phyloP scores from a whole-genome alignment of 2,113 vertebrate species.

The Grus americana region DNA sequence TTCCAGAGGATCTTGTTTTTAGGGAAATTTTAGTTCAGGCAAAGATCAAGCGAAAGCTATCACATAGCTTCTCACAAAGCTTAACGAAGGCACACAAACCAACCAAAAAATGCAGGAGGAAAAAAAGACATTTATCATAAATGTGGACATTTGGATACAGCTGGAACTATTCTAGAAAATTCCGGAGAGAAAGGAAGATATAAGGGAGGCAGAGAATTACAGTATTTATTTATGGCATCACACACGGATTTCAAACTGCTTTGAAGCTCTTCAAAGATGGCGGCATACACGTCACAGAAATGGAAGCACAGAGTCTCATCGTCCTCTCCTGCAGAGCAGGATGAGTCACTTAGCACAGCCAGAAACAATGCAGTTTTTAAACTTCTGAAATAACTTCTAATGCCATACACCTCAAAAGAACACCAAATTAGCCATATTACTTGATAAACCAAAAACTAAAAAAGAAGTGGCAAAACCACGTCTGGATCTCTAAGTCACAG shows the following conservation, averaged over 20 bases:
- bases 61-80: neutral
- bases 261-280: neutral
- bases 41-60: neutral
- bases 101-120: neutral
- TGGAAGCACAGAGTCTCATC: neutral
- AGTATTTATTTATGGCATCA: neutral
- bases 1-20: neutral
- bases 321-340: neutral
- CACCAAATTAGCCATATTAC: neutral
- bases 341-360: neutral
- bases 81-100: neutral
- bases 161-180: neutral
- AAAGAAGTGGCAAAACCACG: neutral
- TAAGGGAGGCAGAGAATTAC: neutral
- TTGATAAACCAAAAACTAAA: neutral
- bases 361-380: neutral
- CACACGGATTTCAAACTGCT: neutral
- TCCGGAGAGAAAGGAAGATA: neutral
- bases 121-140: neutral
- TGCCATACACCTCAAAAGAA: neutral
- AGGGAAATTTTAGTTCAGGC: neutral
- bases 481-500: neutral
- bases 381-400: neutral
- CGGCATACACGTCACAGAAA: neutral
- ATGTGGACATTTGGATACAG: neutral